Conservation (phyloP, 2,888 invertebrate species). For the Melanargia galathea region DNA sequence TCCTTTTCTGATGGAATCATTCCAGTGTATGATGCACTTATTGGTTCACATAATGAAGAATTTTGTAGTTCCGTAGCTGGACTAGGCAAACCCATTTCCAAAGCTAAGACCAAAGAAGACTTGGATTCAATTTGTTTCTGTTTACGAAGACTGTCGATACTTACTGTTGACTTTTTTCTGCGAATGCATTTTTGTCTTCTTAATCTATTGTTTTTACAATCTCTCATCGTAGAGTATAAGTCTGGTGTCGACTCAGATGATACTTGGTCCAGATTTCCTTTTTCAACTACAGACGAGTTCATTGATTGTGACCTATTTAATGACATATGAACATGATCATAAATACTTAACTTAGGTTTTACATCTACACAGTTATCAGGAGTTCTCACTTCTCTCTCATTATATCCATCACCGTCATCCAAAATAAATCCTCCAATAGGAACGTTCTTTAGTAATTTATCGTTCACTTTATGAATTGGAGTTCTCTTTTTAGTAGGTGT, state of each 20-base stretch:
- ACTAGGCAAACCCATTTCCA: constrained; percentile 75
- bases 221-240: constrained; percentile 55
- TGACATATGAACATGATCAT: constrained; percentile 44
- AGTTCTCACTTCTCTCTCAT: constrained; percentile 77
- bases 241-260: constrained; percentile 72
- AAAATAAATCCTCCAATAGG: constrained; percentile 74
- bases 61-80: constrained; percentile 66
- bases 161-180: constrained; percentile 75
- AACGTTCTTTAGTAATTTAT: constrained; percentile 69
- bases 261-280: constrained; percentile 52
- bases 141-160: constrained; percentile 67
- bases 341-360: constrained; percentile 45
- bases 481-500: constrained; percentile 64
- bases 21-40: constrained; percentile 50
- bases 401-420: constrained; percentile 75
- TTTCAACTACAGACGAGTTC: constrained; percentile 54
- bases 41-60: constrained; percentile 61
- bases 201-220: constrained; percentile 63
- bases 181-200: constrained; percentile 83
- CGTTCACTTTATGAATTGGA: constrained; percentile 64
- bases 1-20: constrained; percentile 40
- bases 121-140: constrained; percentile 53
- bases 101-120: constrained; percentile 61
- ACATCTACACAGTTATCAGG: constrained; percentile 60
- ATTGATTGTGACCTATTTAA: constrained; percentile 69